Evolutionary conservation across 2,888 invertebrate genomes (phyloP).

Genomic region (Oscheius sp.): DNA sequence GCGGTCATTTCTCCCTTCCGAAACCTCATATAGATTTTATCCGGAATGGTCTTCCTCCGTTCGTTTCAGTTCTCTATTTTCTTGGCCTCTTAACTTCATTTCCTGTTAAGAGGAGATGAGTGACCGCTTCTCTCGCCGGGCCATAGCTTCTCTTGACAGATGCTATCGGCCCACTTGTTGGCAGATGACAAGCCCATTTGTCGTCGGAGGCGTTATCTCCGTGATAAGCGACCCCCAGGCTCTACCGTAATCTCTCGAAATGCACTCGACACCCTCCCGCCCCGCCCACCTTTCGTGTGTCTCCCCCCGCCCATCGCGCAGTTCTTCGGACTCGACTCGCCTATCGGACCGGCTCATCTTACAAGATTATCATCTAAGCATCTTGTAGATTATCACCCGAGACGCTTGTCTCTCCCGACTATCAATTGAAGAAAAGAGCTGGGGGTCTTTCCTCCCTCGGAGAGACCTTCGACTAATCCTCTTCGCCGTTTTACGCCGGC

Average conservation of each 20-base stretch:
- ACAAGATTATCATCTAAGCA: slow-evolving; percentile 19
- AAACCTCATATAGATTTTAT: slow-evolving; percentile 7
- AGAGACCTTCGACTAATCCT: not conserved
- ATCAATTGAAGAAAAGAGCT: not conserved
- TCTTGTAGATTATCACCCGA: slow-evolving; percentile 20
- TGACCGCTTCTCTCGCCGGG: too few relatives aligned
- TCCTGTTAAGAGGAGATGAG: too few relatives aligned
- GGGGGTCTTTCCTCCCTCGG: not conserved
- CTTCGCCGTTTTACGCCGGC: not conserved
- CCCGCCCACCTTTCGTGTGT: not conserved
- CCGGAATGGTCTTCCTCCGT: not conserved
- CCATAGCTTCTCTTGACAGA: slow-evolving; percentile 2
- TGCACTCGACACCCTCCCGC: slow-evolving; percentile 2
- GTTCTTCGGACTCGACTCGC: slow-evolving; percentile 5
- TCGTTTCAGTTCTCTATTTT: not conserved
- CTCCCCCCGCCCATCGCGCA: slow-evolving; percentile 16
- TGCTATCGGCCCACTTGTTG: slow-evolving; percentile 24
- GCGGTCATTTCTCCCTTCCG: not conserved
- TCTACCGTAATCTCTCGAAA: slow-evolving; percentile 14
- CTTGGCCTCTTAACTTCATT: not conserved
- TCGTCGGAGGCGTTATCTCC: slow-evolving; percentile 27
- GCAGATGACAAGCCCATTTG: slow-evolving; percentile 31
- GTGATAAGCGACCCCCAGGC: slow-evolving; percentile 29
- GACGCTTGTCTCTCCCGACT: slow-evolving; percentile 6
- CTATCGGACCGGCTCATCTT: slow-evolving; percentile 26